These are phyloP conservation scores for Clinocottus analis DNA, from an alignment of 2,113 vertebrate genomes.

Conservation along the genomic window DNA sequence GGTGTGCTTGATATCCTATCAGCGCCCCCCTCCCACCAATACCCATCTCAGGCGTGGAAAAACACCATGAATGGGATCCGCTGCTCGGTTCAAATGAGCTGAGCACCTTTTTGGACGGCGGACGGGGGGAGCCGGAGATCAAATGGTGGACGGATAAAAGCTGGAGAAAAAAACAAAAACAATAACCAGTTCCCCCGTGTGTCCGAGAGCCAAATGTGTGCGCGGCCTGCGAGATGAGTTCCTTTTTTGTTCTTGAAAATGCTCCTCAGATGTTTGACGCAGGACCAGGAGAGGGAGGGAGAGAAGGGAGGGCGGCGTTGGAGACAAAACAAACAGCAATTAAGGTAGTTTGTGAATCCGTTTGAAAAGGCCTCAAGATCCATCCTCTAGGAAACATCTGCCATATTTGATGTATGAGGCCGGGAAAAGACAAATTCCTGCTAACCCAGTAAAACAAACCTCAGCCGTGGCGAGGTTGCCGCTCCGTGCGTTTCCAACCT, in stretches of 20 bases:
- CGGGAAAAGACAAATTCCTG: conserved; percentile 78
- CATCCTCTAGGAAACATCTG: conserved; percentile 82
- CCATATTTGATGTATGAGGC: conserved; percentile 76
- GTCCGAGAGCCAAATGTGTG: conserved; percentile 56
- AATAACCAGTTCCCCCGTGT: conserved; percentile 66
- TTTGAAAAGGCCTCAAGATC: conserved; percentile 71
- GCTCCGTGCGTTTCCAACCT: conserved; percentile 39
- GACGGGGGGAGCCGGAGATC: conserved; percentile 63
- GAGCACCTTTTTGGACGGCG: conserved; percentile 37
- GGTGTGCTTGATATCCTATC: conserved; percentile 80
- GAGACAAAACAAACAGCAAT: conserved; percentile 81
- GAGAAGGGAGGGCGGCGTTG: not conserved
- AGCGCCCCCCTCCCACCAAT: conserved; percentile 68
- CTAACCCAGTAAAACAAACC: conserved; percentile 73
- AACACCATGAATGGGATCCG: conserved; percentile 67
- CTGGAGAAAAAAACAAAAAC: conserved; percentile 69
- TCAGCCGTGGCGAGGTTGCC: conserved; percentile 25
- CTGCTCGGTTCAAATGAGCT: conserved; percentile 32
- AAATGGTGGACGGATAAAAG: conserved; percentile 74
- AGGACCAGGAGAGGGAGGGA: conserved; percentile 22
- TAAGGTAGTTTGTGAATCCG: conserved; percentile 75
- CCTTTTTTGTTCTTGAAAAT: conserved; percentile 80
- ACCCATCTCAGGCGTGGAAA: conserved; percentile 75
- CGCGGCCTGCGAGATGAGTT: conserved; percentile 60
- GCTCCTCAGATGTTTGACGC: conserved; percentile 77